Conservation (phyloP, 2,113 vertebrate species). For the Chrysemys picta region DNA sequence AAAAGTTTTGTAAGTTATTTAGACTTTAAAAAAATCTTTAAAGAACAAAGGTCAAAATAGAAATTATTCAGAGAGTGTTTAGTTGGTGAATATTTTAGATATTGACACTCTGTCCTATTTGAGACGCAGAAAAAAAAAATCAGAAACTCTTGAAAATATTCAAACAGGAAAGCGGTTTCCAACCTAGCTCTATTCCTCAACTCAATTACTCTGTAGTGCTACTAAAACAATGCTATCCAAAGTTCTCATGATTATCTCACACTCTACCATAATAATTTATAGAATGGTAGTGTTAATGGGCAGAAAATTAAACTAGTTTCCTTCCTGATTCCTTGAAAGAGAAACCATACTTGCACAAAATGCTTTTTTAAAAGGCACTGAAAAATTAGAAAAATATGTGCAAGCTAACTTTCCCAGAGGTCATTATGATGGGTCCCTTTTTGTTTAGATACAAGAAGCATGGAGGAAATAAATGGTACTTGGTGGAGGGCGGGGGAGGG, state of each 20-base stretch:
- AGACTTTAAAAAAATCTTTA: background rate
- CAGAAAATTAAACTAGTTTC: background rate
- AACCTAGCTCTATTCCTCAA: background rate
- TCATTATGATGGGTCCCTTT: background rate
- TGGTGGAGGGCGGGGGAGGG: background rate
- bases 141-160: background rate
- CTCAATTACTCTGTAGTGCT: background rate
- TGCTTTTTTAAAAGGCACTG: background rate
- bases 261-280: background rate
- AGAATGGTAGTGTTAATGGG: background rate
- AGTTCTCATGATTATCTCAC: background rate
- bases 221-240: slow-evolving; percentile 13
- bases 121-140: background rate
- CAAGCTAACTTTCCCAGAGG: background rate
- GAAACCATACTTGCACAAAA: background rate
- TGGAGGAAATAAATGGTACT: background rate
- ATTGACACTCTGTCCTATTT: background rate
- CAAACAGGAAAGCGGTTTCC: background rate
- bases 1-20: background rate
- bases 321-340: background rate
- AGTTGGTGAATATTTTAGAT: background rate
- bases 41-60: background rate
- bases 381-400: slow-evolving; percentile 1
- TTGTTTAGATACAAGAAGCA: slow-evolving; percentile 28
- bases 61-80: background rate